Evolutionary conservation across 2,113 vertebrate genomes (phyloP), one percentile per base, ranked within the genome.

Genomic region (Scalopus aquaticus): DNA sequence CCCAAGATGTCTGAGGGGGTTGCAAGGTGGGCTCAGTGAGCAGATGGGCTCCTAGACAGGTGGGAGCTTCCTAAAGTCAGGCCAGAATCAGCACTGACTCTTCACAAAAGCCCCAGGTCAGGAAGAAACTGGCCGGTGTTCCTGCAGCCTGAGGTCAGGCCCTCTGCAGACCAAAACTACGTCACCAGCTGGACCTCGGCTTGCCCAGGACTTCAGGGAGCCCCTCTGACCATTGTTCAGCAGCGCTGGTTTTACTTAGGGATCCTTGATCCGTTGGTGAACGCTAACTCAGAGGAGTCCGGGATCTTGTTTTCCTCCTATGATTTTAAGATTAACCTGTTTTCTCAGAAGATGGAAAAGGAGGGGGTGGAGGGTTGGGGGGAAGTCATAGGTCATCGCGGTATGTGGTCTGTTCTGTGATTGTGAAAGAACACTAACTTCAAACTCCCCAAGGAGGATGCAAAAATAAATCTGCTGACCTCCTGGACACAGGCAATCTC

Each of bases 391-490:
- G 44, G 46, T 82, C 62, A 62, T 96, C 30, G 96, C 26, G 39
- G 22, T 39, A 17, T 35, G 30, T 77, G 73, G 72, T 51, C 90
- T 44, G 37, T 32, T 93, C 83, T 62, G 1, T 44, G 82, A 85
- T 76, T 51, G 30, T 69, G 54, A 85, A 97, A 37, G 78, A 90
- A 96, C 92, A 69, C 10, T 46, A 72, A 88, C 32, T 85, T 28
- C 94, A 91, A 93, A 95, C 19, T 78, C 96, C 95, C 88, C 58
- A 96, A 96, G 72, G 11, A 94, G 0, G 0, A 94, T 81, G 37
- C 64, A 97, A 96, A 98, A 98, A 97, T 96, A 96, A 97, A 96
- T 24, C 62, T 92, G 87, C 65, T 90, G 95, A 94, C 46, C 88
- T 96, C 73, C 39, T 65, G 88, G 83, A 79, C 42, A 69, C 2